phyloP scores from a whole-genome alignment of 2,797 vertebrate species.

The Oreochromis grahami region DNA sequence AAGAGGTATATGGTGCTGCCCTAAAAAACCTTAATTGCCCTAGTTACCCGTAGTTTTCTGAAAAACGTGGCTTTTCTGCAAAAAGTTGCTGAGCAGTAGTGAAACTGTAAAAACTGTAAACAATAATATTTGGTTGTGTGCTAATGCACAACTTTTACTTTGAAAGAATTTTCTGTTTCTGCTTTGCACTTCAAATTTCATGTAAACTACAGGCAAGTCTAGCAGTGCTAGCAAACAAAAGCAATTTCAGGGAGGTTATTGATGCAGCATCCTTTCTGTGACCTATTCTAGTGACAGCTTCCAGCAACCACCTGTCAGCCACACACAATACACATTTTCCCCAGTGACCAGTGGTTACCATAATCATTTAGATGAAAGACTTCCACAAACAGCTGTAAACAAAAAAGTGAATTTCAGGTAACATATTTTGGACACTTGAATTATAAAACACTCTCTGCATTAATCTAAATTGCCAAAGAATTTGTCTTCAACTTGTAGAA shows the following conservation, averaged over 20 bases:
- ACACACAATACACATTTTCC: not conserved
- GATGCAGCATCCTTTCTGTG: not conserved
- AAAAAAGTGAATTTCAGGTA: not conserved
- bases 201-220: not conserved
- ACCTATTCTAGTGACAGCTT: not conserved
- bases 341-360: not conserved
- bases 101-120: not conserved
- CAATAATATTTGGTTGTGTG: not conserved
- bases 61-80: not conserved
- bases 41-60: not conserved
- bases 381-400: not conserved
- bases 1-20: not conserved
- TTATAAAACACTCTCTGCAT: not conserved
- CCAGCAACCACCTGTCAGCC: not conserved
- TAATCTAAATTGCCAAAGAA: accelerated
- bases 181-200: not conserved
- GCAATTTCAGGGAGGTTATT: not conserved
- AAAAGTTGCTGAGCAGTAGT: not conserved
- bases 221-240: not conserved
- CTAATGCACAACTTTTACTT: not conserved
- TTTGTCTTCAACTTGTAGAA: not conserved
- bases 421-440: not conserved
- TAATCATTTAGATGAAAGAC: not conserved
- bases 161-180: not conserved
- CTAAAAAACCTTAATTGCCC: not conserved